Evolutionary conservation across 2,888 invertebrate species (phyloP).

Genomic region (Cerceris ruficornis): DNA sequence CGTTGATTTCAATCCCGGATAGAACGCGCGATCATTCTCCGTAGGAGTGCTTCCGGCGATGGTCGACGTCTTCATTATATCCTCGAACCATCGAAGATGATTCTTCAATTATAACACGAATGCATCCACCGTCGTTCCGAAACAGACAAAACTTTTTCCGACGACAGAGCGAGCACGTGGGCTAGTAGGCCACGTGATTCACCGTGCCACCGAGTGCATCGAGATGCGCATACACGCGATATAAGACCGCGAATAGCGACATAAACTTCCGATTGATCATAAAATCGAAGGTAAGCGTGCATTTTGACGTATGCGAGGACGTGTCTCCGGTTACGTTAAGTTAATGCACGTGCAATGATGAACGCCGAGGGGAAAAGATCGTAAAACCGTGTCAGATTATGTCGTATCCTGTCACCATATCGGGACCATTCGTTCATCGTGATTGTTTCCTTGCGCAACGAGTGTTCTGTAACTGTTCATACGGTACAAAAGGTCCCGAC

Average conservation of each 20-base stretch:
- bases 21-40: constrained; percentile 27
- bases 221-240: constrained; percentile 36
- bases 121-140: neutral
- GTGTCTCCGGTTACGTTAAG: constrained; percentile 10
- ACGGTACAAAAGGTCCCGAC: too few relatives aligned
- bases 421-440: constrained; percentile 8
- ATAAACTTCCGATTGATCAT: constrained; percentile 55
- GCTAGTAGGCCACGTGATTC: constrained; percentile 65
- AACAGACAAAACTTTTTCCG: constrained; percentile 55
- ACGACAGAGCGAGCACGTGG: constrained; percentile 50
- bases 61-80: constrained; percentile 69
- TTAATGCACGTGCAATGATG: neutral
- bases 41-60: constrained; percentile 53
- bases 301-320: constrained; percentile 15
- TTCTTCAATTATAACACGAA: neutral
- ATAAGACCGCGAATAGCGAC: constrained; percentile 33
- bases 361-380: neutral
- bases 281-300: constrained; percentile 39
- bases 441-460: neutral
- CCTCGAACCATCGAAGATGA: constrained; percentile 31
- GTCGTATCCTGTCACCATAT: neutral
- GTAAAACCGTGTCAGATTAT: neutral
- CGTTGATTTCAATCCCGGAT: constrained; percentile 38
- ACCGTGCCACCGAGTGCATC: constrained; percentile 47
- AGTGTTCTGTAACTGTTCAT: too few relatives aligned